A percentile compares a stretch with the other conserved stretches of the same genome.
phyloP scores from a whole-genome alignment of 2,888 invertebrate genomes.

The Myopa testacea region DNA sequence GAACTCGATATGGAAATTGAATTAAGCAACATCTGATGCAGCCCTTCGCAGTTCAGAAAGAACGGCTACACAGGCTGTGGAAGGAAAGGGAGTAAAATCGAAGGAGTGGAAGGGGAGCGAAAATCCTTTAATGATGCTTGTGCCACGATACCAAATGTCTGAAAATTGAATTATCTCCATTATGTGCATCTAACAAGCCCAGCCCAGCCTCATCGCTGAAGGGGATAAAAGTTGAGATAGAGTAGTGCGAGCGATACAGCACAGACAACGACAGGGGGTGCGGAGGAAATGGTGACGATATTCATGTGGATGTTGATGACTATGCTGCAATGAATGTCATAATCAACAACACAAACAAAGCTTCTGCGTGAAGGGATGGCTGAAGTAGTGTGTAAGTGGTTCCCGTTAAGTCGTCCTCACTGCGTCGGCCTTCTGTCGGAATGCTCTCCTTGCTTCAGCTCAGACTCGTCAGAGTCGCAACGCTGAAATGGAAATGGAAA shows the following conservation, averaged over 20 bases:
- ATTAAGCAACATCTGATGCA: conserved; percentile 45
- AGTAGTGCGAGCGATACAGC: background rate
- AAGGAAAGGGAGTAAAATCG: background rate
- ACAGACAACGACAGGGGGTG: background rate
- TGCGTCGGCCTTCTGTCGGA: too few relatives aligned
- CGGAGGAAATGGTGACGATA: background rate
- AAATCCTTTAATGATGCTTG: conserved; percentile 69
- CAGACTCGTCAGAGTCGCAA: background rate
- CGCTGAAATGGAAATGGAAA: conserved; percentile 35
- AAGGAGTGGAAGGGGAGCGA: conserved; percentile 40
- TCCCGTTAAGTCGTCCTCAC: too few relatives aligned
- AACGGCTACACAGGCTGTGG: background rate
- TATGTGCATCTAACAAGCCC: conserved; percentile 62
- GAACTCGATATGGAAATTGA: conserved; percentile 52
- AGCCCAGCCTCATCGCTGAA: conserved; percentile 39
- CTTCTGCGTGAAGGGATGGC: conserved; percentile 7
- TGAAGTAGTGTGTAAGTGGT: conserved; percentile 28
- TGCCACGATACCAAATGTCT: conserved; percentile 69
- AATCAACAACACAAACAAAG: conserved; percentile 39
- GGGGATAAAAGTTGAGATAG: conserved; percentile 5
- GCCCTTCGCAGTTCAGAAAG: background rate
- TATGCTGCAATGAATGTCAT: conserved; percentile 33
- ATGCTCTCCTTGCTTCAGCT: too few relatives aligned
- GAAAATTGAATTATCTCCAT: conserved; percentile 69
- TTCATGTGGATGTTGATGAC: conserved; percentile 28